Evolutionary conservation across 1,140 invertebrate species (phyloP), one percentile per base, ranked within the genome.

Genomic region (Neomicropteryx cornuta): DNA sequence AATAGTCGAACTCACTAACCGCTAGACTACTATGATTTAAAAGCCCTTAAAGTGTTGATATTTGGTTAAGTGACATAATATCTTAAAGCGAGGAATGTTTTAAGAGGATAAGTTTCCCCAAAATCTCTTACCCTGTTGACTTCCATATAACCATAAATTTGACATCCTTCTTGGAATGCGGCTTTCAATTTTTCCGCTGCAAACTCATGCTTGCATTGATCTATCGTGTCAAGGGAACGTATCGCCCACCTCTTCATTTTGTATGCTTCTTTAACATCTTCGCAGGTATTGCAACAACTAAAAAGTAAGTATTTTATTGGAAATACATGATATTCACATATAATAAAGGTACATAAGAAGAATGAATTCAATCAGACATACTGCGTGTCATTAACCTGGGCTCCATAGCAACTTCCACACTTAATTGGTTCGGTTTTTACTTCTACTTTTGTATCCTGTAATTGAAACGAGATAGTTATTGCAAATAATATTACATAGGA

Each of bases 281-380:
- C 86, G 71, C 95, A 98, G 20, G 92, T 94, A 60, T 97, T 96
- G 61, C 95, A 98, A 60, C 95, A 98, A 50, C 90, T 91, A 39
- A 35, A 35, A 19, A 11, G 33, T 35, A 20, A 8, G 6, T 18
- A 20, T 35, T 35, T 20, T 19, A 35, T 18, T 5, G 5, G 19
- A 35, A 5, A 5, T 13, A 27, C 8, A 8, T 27, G 23, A 27
- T n/a, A n/a, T n/a, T n/a, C n/a, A 14, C 33, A 16, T 19, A 35
- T 8, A 35, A 35, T 18, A 20, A 35, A 11, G 14, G 11, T 36
- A 27, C 37, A 18, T 13, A 21, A 33, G 34, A 21, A 27, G 8
- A 8, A 8, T 42, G n/a, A n/a, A 44, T 23, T 18, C 5, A 28
- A 3, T 17, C n/a, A 11, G 6, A 55, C 69, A 71, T 69, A 85